These are phyloP conservation scores for Drosophila ambigua DNA, from an alignment of 1,140 invertebrate genomes.

Conservation along the genomic window DNA sequence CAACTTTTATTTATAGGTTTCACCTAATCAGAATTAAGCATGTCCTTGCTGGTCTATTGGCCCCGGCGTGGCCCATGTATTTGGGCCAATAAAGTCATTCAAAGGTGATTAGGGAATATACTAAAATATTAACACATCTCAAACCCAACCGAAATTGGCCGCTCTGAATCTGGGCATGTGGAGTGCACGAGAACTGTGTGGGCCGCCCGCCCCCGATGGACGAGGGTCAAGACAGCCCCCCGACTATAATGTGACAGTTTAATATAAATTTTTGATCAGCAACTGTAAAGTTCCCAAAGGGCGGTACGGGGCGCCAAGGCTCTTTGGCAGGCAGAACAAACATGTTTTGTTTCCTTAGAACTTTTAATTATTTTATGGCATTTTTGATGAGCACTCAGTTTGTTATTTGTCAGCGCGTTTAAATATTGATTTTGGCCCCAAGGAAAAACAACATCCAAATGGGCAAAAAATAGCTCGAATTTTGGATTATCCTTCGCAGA, in stretches of 20 bases:
- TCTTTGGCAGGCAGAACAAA: not conserved
- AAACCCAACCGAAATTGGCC: not conserved
- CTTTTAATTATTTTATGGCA: conserved; percentile 51
- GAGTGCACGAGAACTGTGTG: conserved; percentile 41
- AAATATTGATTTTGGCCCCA: conserved; percentile 47
- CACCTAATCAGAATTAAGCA: conserved; percentile 1
- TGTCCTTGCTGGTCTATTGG: conserved; percentile 33
- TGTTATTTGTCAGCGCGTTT: conserved; percentile 31
- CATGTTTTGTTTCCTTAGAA: conserved; percentile 12
- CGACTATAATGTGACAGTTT: too few relatives aligned
- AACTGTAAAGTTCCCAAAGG: conserved; percentile 73
- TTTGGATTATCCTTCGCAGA: not conserved
- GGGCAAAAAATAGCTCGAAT: not conserved
- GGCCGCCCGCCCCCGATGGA: too few relatives aligned
- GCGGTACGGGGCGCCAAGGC: conserved; percentile 32
- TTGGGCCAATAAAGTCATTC: conserved; percentile 61
- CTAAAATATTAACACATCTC: conserved; percentile 64
- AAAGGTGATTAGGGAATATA: conserved; percentile 58
- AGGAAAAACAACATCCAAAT: conserved; percentile 19
- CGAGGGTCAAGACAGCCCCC: too few relatives aligned
- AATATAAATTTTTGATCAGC: conserved; percentile 59
- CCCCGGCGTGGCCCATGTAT: conserved; percentile 32
- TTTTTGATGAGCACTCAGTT: conserved; percentile 48
- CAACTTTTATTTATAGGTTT: conserved; percentile 44
- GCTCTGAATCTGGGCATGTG: not conserved